These are phyloP conservation scores for Octomys mimax DNA, from an alignment of 2,797 vertebrate genomes.

Conservation along the genomic window DNA sequence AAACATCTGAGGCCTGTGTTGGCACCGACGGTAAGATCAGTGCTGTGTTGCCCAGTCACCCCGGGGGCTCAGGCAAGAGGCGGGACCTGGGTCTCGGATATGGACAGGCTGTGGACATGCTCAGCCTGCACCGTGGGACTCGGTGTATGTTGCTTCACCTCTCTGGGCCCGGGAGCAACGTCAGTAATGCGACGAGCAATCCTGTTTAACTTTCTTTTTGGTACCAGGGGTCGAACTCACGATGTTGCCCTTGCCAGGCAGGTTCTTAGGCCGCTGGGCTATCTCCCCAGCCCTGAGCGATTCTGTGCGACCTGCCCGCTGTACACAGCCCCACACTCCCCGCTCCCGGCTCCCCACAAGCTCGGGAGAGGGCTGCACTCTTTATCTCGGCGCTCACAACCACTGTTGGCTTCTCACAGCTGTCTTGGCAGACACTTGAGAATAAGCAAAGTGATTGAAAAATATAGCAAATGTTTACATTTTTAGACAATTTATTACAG, in stretches of 20 bases:
- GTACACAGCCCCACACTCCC: not conserved
- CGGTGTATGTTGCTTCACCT: not conserved
- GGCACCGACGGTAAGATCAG: not conserved
- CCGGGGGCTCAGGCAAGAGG: not conserved
- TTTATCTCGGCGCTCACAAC: fast-evolving
- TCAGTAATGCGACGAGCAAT: too few species aligned
- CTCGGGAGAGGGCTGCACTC: fast-evolving
- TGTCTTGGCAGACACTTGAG: not conserved
- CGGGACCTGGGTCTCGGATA: not conserved
- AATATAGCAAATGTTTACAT: not conserved
- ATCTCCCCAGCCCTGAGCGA: too few species aligned
- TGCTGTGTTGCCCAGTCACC: not conserved
- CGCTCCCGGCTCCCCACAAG: not conserved
- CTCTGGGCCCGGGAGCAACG: not conserved
- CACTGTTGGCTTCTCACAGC: not conserved
- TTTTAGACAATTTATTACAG: not conserved
- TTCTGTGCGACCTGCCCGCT: fast-evolving
- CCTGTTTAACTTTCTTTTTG: too few species aligned
- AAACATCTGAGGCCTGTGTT: fast-evolving
- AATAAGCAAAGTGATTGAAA: not conserved
- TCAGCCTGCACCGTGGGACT: not conserved
- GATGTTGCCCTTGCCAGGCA: too few species aligned
- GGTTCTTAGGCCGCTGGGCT: too few species aligned
- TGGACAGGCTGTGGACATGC: fast-evolving
- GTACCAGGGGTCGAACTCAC: too few species aligned